Evolutionary conservation across 2,797 vertebrate genomes (phyloP), one percentile per base, ranked within the genome.

Genomic region (Trematocara caparti): DNA sequence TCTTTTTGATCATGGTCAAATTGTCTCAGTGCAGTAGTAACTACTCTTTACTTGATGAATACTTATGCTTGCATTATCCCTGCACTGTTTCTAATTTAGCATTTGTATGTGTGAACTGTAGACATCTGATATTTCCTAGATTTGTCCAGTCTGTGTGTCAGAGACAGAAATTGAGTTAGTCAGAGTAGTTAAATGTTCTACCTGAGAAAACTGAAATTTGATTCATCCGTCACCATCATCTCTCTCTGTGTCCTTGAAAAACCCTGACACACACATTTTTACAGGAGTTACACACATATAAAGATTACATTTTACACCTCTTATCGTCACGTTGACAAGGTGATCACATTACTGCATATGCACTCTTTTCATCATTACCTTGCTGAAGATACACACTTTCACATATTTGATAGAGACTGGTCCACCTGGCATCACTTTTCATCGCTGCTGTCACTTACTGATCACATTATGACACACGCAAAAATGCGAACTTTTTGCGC

Each of bases 381-480:
- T 48, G 24, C 66, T 71, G 43, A 32, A 71, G 9, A 71, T 27
- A 47, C 43, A 8, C 66, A 47, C 15, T 12, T 47, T 71, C 15
- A 30, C 24, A n/a, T 30, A 47, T 47, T 47, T 69, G 64, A 69
- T 69, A 21, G 21, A 30, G 24, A 47, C 66, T 3, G 24, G 24
- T 30, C 15, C 43, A 12, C 10, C 24, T 27, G 76, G 55, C 78
- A 75, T 79, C 72, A 76, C 27, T 45, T 83, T 86, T 86, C 53
- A 86, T 88, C 84, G 49, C 57, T 47, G 43, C 75, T 83, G 84
- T 87, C 83, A 84, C 75, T 64, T n/a, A 19, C 27, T 76, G 74
- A 88, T 85, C 75, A 81, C 51, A 79, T 84, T 78, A 72, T 75
- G 69, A 47, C 36, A 64, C 74, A 57, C 4, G 32, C 38, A 59